phyloP scores from a whole-genome alignment of 2,888 invertebrate genomes.

The Norana najaformis region DNA sequence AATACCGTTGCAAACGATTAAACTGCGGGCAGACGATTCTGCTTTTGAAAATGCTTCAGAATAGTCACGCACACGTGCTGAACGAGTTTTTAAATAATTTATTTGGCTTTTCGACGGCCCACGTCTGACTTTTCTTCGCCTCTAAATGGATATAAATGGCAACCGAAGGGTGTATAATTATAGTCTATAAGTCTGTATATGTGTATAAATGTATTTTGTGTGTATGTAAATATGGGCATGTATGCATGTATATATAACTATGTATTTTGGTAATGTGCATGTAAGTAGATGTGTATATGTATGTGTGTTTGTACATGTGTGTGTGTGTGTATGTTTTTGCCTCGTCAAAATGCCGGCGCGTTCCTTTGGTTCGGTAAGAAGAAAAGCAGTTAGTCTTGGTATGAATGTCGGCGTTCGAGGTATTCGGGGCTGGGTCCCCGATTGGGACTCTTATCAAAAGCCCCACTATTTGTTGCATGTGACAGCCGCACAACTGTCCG shows the following conservation, averaged over 20 bases:
- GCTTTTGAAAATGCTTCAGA: background rate
- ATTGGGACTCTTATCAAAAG: background rate
- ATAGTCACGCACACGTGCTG: background rate
- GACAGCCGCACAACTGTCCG: background rate
- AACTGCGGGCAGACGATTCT: background rate
- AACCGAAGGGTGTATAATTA: no score
- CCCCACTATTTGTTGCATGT: background rate
- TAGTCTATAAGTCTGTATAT: no score
- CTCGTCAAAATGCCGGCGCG: background rate
- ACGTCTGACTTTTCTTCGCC: background rate
- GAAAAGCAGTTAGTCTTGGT: background rate
- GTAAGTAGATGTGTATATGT: no score
- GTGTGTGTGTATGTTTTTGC: background rate
- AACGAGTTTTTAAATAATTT: background rate
- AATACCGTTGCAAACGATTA: background rate
- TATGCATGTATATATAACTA: no score
- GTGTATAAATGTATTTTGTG: no score
- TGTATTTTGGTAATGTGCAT: no score
- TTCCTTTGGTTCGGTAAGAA: background rate
- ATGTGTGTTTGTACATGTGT: no score
- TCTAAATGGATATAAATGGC: background rate
- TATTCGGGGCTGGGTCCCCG: background rate
- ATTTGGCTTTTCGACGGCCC: background rate
- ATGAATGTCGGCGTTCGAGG: background rate
- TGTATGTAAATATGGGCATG: no score